phyloP scores from a whole-genome alignment of 1,140 invertebrate genomes.

The Bombus sibiricus region DNA sequence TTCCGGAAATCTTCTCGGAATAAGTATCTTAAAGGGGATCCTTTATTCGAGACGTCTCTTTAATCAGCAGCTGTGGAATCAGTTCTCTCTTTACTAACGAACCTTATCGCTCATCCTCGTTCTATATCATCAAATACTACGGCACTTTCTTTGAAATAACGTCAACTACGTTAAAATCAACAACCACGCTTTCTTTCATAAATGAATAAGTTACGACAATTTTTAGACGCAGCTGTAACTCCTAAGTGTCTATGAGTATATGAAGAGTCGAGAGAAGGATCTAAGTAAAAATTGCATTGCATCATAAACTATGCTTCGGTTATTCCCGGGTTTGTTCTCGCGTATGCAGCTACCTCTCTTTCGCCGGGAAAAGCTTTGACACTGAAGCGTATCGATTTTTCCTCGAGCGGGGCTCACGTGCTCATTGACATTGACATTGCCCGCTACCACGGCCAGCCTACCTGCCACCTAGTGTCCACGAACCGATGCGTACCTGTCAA shows the following conservation, averaged over 20 bases:
- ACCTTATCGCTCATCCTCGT: background rate
- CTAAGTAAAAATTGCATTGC: background rate
- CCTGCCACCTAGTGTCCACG: conserved; percentile 76
- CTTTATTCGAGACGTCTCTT: background rate
- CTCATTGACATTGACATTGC: conserved; percentile 83
- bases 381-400: conserved; percentile 80
- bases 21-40: background rate
- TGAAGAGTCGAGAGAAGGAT: background rate
- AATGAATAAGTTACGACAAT: background rate
- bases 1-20: background rate
- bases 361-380: conserved; percentile 72
- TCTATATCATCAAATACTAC: background rate
- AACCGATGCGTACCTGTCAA: conserved; percentile 64
- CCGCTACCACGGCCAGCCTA: conserved; percentile 60
- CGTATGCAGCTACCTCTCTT: conserved; percentile 43
- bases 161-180: background rate
- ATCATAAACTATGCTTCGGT: background rate
- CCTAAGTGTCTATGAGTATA: background rate
- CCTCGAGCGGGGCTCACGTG: conserved; percentile 78
- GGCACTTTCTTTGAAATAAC: too few relatives aligned
- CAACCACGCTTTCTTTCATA: background rate
- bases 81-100: background rate
- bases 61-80: background rate
- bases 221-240: background rate
- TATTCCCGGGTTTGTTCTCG: conserved; percentile 34